phyloP scores from a whole-genome alignment of 2,888 invertebrate genomes.

The Archips crataeganus region DNA sequence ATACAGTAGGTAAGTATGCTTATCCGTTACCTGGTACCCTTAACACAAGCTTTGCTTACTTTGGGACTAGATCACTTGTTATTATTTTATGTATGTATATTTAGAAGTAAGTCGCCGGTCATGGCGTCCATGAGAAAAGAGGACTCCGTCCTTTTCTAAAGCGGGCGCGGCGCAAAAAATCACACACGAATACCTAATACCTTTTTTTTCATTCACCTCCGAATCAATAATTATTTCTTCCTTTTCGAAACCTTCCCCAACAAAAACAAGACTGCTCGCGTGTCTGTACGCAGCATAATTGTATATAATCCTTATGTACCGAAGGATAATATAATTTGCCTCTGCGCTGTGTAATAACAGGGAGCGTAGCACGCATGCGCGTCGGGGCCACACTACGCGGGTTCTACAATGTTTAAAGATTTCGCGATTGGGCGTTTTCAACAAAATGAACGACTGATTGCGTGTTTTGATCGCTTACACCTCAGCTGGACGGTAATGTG shows the following conservation, averaged over 20 bases:
- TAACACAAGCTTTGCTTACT: too few species aligned
- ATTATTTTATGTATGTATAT: too few species aligned
- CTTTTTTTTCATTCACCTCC: neutral
- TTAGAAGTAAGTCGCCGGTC: too few species aligned
- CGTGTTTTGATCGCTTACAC: slow-evolving; percentile 71
- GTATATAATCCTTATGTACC: slow-evolving; percentile 78
- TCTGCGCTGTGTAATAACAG: slow-evolving; percentile 78
- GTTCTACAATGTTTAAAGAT: slow-evolving; percentile 14
- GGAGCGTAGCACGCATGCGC: slow-evolving; percentile 78
- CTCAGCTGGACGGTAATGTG: slow-evolving; percentile 53
- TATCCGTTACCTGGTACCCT: too few species aligned
- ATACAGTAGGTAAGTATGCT: too few species aligned
- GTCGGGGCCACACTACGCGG: slow-evolving; percentile 52
- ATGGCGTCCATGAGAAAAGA: too few species aligned
- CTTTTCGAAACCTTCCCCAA: slow-evolving; percentile 28
- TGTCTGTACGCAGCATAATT: slow-evolving; percentile 72
- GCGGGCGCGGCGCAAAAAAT: too few species aligned
- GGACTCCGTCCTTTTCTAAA: too few species aligned
- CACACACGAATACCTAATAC: neutral
- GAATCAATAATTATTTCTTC: slow-evolving; percentile 8
- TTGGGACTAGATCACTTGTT: too few species aligned
- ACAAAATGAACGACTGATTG: slow-evolving; percentile 74
- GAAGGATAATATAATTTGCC: slow-evolving; percentile 79
- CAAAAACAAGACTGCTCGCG: slow-evolving; percentile 59
- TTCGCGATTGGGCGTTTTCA: slow-evolving; percentile 29